Percentiles rank a stretch among this genome's conserved stretches.
phyloP scores from a whole-genome alignment of 2,113 vertebrate genomes.

The Arenaria interpres region DNA sequence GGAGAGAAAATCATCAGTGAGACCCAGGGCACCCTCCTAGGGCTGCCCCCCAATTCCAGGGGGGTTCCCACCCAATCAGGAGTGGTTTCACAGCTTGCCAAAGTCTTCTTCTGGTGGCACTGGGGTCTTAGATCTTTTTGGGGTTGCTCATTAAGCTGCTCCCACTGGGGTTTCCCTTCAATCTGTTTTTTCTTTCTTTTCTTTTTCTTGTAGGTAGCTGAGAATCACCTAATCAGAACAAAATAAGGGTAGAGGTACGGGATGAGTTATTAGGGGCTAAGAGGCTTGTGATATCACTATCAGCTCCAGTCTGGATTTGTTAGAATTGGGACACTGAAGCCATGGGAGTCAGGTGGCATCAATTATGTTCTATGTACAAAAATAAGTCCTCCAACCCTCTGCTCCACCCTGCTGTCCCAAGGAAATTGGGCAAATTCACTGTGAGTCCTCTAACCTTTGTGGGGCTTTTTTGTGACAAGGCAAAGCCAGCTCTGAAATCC shows the following conservation, averaged over 20 bases:
- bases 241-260: background rate
- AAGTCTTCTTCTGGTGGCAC: background rate
- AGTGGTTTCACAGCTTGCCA: background rate
- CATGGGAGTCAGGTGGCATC: background rate
- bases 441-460: background rate
- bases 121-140: background rate
- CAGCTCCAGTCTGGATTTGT: background rate
- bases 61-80: background rate
- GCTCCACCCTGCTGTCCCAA: background rate
- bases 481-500: background rate
- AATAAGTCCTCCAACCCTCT: background rate
- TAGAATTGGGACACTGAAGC: background rate
- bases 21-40: fast-evolving
- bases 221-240: background rate
- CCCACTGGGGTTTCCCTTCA: background rate
- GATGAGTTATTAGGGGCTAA: background rate
- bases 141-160: background rate
- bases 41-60: background rate
- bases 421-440: background rate
- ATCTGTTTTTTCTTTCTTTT: background rate
- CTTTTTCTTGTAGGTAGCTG: background rate
- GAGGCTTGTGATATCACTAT: background rate
- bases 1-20: background rate
- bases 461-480: background rate
- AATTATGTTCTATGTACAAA: background rate